phyloP scores from a whole-genome alignment of 2,113 vertebrate genomes.

The Chamaea fasciata region DNA sequence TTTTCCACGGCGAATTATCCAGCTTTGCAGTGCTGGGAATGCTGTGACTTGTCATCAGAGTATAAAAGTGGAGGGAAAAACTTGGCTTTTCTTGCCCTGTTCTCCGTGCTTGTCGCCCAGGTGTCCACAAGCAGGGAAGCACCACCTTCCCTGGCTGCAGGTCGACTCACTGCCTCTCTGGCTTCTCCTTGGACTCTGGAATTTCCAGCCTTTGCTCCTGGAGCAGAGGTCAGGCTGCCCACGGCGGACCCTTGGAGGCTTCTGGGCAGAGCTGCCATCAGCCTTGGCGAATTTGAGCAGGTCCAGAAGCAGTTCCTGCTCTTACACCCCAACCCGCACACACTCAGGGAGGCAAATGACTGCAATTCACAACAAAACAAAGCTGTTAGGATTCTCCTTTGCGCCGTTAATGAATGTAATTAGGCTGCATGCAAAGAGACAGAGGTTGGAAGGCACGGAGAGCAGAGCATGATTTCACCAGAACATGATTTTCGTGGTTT shows the following conservation, averaged over 20 bases:
- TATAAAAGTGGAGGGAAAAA: background rate
- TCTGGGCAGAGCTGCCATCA: background rate
- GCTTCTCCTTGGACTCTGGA: background rate
- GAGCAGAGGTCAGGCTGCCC: background rate
- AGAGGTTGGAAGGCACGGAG: background rate
- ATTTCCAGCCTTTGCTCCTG: background rate
- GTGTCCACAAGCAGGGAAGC: background rate
- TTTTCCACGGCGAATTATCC: constrained; percentile 43
- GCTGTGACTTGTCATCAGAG: constrained; percentile 35
- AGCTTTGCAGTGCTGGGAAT: constrained; percentile 15
- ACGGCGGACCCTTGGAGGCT: background rate
- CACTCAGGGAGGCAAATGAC: background rate
- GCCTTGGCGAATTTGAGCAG: background rate
- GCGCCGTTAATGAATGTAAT: constrained; percentile 52
- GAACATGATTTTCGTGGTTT: background rate
- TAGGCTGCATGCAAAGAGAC: constrained; percentile 8
- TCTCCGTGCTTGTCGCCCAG: constrained; percentile 40
- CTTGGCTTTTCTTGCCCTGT: constrained; percentile 8
- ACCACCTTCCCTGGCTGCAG: background rate
- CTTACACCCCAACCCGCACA: background rate
- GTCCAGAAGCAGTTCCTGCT: background rate
- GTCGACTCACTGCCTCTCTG: background rate
- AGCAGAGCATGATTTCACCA: constrained; percentile 11
- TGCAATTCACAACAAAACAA: background rate
- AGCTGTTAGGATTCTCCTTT: constrained; percentile 33